Base-by-base conservation (phyloP, 2,888 invertebrate genomes). In the Tetanocera ferruginea region DNA sequence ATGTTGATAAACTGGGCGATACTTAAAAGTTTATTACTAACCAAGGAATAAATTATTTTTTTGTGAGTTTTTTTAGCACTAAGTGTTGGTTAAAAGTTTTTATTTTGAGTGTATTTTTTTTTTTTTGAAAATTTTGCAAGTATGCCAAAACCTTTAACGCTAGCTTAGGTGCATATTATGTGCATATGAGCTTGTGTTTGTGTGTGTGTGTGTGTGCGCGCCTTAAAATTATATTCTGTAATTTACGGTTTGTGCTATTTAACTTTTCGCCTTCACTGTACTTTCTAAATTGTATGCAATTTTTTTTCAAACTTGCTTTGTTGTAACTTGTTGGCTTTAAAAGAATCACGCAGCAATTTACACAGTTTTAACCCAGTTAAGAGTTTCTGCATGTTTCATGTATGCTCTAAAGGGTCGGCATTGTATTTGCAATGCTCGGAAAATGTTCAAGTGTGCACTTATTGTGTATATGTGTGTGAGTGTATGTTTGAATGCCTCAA, bases 311-410 rank as follows among this genome's bases (percentile, higher is more conserved):
- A 14, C 5, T 25, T 25, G 9, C 14, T 43, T 62, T 28, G 64
- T n/a, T 28, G 19, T 60, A 25, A 64, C 2, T 28, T 64, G 17
- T 64, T 34, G 64, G 31, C 64, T 14, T 31, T 31, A 34, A 64
- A 31, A 28, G 64, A 64, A 64, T 64, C 55, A 70, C 55, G 31
- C 52, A 70, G 52, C 52, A 70, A 31, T 34, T 70, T 70, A 23
- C 52, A 55, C 55, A 55, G 55, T 70, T 70, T 55, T 70, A 70
- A 70, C 70, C 70, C 70, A 70, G 70, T 70, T 70, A 70, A 70
- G 19, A 31, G 31, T 31, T 17, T 17, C 34, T 31, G 28, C 28
- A 14, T 31, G 34, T 64, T 23, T 8, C 62, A 62, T 62, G 62
- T 31, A 62, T 62, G 19, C 62, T 25, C 28, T 19, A 19, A 55